A percentile compares a stretch with the other conserved stretches of the same genome.
Evolutionary conservation across 2,888 invertebrate species (phyloP).

Genomic region (Agrochola lota): DNA sequence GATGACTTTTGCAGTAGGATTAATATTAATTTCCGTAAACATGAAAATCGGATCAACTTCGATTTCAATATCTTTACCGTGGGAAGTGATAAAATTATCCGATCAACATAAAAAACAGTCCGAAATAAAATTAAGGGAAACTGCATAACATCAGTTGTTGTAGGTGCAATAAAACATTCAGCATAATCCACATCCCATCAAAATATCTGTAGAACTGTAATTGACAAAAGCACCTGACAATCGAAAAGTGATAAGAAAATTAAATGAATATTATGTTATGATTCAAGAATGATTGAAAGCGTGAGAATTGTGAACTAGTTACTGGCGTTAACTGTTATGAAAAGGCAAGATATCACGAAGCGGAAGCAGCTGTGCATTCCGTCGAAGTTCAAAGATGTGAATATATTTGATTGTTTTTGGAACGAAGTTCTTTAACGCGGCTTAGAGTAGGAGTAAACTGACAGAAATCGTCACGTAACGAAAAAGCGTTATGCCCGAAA

Average conservation of each 20-base stretch:
- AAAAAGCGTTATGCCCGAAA: no score
- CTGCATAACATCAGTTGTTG: background rate
- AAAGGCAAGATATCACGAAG: constrained; percentile 1
- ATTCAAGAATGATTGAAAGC: constrained; percentile 11
- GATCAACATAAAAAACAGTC: background rate
- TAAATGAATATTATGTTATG: background rate
- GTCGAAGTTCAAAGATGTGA: background rate
- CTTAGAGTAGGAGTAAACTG: no score
- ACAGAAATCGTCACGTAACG: no score
- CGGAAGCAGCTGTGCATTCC: constrained; percentile 18
- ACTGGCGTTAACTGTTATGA: constrained; percentile 11
- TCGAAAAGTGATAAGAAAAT: background rate
- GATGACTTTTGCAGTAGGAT: constrained; percentile 18
- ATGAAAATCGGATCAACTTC: constrained; percentile 13
- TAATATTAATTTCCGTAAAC: constrained; percentile 26
- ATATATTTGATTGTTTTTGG: background rate
- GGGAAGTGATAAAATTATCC: constrained; percentile 16
- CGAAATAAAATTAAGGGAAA: constrained; percentile 19
- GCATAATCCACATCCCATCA: background rate
- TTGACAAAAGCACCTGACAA: background rate
- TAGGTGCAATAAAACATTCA: background rate
- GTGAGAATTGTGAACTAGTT: constrained; percentile 23
- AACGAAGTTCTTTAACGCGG: no score
- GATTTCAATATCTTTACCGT: constrained; percentile 28
- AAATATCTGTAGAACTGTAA: background rate